Base-by-base conservation (phyloP, 2,888 invertebrate genomes). In the Dorcus hopei region DNA sequence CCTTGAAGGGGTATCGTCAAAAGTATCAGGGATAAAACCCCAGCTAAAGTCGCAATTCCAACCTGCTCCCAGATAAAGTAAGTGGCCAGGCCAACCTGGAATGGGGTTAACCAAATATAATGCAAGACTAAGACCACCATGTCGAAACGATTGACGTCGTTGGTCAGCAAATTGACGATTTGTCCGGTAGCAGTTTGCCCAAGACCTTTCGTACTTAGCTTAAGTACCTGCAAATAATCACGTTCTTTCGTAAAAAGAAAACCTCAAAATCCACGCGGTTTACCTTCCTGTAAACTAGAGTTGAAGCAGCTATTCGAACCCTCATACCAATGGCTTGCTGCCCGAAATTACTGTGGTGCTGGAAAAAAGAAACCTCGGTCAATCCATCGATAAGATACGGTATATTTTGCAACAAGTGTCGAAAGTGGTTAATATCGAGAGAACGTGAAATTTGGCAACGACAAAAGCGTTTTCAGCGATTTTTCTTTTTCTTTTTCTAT, bases 91-190 rank as follows among this genome's bases (percentile, higher is more conserved):
- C 84, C 79, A 2, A 87, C 84, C 70, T 90, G 87, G 14, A 91
- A 80, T 0, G 93, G 93, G 77, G 89, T 87, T 54, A 92, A 85
- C 90, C 92, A 91, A 41, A 92, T 72, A 72, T 87, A 91, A 75
- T 92, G 90, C 9, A 92, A 75, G 69, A 85, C 85, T 41, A 87
- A 66, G 19, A 87, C 82, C 14, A 87, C 84, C 75, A 87, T 76
- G 72, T 93, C 93, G 73, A 93, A 91, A 59, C 91, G 83, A 67
- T 85, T 87, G 2, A 93, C 91, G 72, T 94, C 94, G 70, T 93
- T 93, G 0, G 93, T 90, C 78, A 94, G 81, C 52, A 94, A 76
- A 74, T 93, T 93, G 49, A 93, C 86, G 64, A 94, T 86, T 77
- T 92, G 88, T 0, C 93, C 93, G 67, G 89, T 74, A 77, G 94